Base-by-base conservation (phyloP, 2,797 vertebrate species). In the Eurystomus glaucurus region DNA sequence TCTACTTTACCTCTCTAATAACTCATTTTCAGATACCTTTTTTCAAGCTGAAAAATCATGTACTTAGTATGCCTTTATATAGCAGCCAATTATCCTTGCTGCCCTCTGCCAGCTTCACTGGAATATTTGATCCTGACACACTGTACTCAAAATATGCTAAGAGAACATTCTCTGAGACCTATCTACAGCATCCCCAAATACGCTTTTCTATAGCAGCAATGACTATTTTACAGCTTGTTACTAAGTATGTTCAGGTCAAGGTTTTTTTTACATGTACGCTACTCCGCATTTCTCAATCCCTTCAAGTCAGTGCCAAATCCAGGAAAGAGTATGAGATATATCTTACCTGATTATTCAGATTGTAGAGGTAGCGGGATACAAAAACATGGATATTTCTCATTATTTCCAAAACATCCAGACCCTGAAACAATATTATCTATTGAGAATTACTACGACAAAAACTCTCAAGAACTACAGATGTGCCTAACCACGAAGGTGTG, bases 381-480 rank as follows among this genome's bases (percentile, higher is more conserved):
- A 99, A 99, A 35, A 99, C 99, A 39, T 99, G 99, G 97, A 99
- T 99, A 97, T 99, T 99, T 98, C 99, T 99, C 99, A 99, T 99
- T 93, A 99, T 99, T 98, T 99, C 99, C 97, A 99, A 96, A 93
- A 99, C 99, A 85, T 99, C 99, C 95, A 99, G 98, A 88, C 99
- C 99, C 99, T 99, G 95, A 93, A 95, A 97, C 54, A 95, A 95
- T 21, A 97, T 80, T 94, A 96, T 50, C 22, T 87, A 86, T 62
- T 90, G 3, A 91, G 23, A 88, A 72, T 74, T 74, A 92, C 23
- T 57, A 77, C 6, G 35, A 90, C 21, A 71, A 79, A 48, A 64
- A 9, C n/a, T 39, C 45, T 62, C 43, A 79, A 45, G 33, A 82
- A 55, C 39, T 65, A 65, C 37, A n/a, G 37, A 46, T 46, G 14